These are phyloP conservation scores for Misgurnus mizolepis DNA, from an alignment of 2,113 vertebrate species.

Conservation along the genomic window DNA sequence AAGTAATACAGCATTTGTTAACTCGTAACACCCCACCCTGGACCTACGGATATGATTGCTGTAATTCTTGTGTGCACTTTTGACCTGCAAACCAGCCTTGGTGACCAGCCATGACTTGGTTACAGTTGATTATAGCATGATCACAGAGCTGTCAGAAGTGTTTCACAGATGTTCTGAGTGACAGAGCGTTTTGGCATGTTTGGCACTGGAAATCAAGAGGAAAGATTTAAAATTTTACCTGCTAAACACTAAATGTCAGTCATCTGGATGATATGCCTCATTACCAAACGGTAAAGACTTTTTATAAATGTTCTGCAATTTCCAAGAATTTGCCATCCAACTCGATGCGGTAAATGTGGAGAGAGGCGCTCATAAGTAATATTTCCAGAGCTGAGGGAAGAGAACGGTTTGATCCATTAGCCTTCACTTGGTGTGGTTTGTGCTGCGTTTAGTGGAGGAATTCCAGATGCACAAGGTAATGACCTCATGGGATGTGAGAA, in stretches of 20 bases:
- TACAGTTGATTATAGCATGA: too few species aligned
- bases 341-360: slow-evolving; percentile 33
- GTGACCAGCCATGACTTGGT: too few species aligned
- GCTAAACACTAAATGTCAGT: slow-evolving; percentile 43
- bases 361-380: slow-evolving; percentile 37
- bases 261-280: slow-evolving; percentile 24
- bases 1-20: too few species aligned
- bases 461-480: slow-evolving; percentile 42
- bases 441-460: slow-evolving; percentile 26
- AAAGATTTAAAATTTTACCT: not conserved
- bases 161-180: too few species aligned
- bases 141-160: too few species aligned
- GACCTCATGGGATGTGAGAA: slow-evolving; percentile 48
- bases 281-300: slow-evolving; percentile 41
- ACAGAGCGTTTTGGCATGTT: too few species aligned
- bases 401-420: slow-evolving; percentile 30
- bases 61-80: too few species aligned
- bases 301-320: not conserved
- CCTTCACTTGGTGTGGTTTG: slow-evolving; percentile 7
- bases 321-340: slow-evolving; percentile 14
- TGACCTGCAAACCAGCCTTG: too few species aligned
- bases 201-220: too few species aligned
- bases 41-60: too few species aligned
- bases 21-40: too few species aligned
- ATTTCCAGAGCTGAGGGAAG: slow-evolving; percentile 2